Conservation (phyloP, 2,113 vertebrate species). For the Desmodus rotundus region DNA sequence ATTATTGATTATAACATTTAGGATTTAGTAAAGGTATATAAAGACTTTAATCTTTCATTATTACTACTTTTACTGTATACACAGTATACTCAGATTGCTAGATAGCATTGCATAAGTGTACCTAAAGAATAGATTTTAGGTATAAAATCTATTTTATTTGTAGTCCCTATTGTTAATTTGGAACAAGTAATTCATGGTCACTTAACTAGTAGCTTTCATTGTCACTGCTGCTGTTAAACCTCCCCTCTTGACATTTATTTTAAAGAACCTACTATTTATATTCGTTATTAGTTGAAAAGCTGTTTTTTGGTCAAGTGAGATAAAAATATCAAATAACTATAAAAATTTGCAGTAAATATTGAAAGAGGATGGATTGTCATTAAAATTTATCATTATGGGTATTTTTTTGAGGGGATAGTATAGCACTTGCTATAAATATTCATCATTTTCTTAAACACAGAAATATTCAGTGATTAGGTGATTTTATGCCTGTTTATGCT, state of each 20-base stretch:
- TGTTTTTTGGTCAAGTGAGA: constrained; percentile 74
- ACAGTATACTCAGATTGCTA: constrained; percentile 37
- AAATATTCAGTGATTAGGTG: constrained; percentile 57
- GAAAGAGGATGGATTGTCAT: constrained; percentile 21
- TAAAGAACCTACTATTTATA: constrained; percentile 68
- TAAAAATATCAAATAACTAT: constrained; percentile 74
- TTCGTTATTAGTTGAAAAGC: constrained; percentile 32
- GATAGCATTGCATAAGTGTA: constrained; percentile 3
- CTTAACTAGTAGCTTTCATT: background rate
- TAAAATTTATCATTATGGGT: constrained; percentile 40
- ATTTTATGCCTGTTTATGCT: constrained; percentile 70
- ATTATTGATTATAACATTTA: constrained; percentile 51
- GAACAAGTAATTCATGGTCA: constrained; percentile 32
- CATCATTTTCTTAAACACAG: constrained; percentile 68
- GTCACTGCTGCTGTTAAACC: constrained; percentile 50
- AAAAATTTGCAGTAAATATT: constrained; percentile 76
- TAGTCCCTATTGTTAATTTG: background rate
- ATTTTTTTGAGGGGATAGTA: constrained; percentile 55
- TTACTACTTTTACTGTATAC: constrained; percentile 26
- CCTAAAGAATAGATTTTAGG: constrained; percentile 12
- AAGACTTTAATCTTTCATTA: constrained; percentile 39
- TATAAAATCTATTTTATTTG: background rate
- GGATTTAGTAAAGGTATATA: constrained; percentile 42
- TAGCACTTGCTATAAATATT: constrained; percentile 70
- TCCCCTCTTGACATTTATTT: constrained; percentile 59